Evolutionary conservation across 1,140 invertebrate species (phyloP).

Genomic region (Panagrolaimus sp.): DNA sequence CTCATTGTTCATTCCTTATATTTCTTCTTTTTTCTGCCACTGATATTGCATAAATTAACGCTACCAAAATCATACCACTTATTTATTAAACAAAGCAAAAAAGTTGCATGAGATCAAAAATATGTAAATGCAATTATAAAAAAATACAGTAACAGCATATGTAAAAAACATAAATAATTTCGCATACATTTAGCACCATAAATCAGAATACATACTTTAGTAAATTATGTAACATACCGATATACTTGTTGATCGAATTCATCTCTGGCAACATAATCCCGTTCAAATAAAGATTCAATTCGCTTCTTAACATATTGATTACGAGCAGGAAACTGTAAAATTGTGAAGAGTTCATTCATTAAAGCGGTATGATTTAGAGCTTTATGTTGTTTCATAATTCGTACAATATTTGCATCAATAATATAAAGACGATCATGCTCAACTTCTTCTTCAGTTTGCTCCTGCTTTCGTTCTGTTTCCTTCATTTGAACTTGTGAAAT

Average conservation of each 20-base stretch:
- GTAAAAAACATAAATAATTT: no score
- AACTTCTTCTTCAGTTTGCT: slow-evolving; percentile 92
- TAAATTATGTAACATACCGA: slow-evolving; percentile 89
- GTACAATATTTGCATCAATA: slow-evolving; percentile 96
- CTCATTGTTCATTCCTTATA: no score
- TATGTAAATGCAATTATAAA: no score
- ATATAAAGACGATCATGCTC: slow-evolving; percentile 98
- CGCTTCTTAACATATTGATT: slow-evolving; percentile 92
- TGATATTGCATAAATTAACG: no score
- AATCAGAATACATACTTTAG: no score
- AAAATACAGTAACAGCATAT: no score
- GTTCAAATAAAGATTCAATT: slow-evolving; percentile 93
- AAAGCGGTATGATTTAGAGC: slow-evolving; percentile 88
- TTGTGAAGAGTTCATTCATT: slow-evolving; percentile 91
- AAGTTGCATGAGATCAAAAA: no score
- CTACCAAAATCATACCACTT: no score
- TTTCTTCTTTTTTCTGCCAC: no score
- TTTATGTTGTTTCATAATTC: slow-evolving; percentile 99
- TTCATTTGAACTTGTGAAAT: slow-evolving; percentile 99
- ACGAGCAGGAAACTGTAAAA: slow-evolving; percentile 97
- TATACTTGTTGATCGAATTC: slow-evolving; percentile 96
- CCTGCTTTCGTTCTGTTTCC: slow-evolving; percentile 96
- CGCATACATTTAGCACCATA: no score
- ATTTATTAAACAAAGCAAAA: no score
- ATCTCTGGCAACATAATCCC: slow-evolving; percentile 91